Base-by-base conservation (phyloP, 92 coral and sea anemone species). In the Galaxea fascicularis region DNA sequence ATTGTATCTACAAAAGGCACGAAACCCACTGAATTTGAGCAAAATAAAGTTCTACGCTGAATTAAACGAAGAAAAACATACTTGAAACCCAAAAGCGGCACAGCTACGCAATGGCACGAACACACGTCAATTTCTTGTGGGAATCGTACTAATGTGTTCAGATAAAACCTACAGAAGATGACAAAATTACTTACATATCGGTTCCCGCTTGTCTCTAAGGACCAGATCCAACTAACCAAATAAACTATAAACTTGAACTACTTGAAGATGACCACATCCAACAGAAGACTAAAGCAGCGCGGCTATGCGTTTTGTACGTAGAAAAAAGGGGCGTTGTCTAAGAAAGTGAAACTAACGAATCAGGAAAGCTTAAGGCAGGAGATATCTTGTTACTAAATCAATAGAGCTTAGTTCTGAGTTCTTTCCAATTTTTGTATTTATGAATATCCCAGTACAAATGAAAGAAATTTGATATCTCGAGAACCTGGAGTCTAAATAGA, bases 191-290 rank as follows among this genome's bases (percentile, higher is more conserved):
- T 54, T 54, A 54, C 60, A 54, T 54, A 54, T 54, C 60, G 60
- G 60, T 54, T 54, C 60, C 60, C 60, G 60, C 60, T 54, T 54
- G 60, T 54, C 60, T 54, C 60, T 54, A 54, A 54, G 60, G 60
- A n/a, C 60, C 60, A 54, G 17, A 54, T 54, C 60, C 60, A 54
- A 54, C 60, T 54, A 54, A 54, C 60, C 60, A 54, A 54, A 54
- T 54, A 54, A 54, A 54, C 60, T 54, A 54, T 54, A 54, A 54
- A 54, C 60, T 54, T 54, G 17, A 54, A 54, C 60, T 54, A 17
- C 60, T 54, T 54, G n/a, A 54, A 54, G 60, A n/a, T 54, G 60
- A 54, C 60, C 60, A 54, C 4, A 54, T 54, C 17, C 60, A 54
- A 54, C 60, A 11, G 4, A 54, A 54, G 60, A 54, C 60, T 17